These are phyloP conservation scores for Melierax canorus DNA, from an alignment of 2,113 vertebrate genomes.

Conservation along the genomic window DNA sequence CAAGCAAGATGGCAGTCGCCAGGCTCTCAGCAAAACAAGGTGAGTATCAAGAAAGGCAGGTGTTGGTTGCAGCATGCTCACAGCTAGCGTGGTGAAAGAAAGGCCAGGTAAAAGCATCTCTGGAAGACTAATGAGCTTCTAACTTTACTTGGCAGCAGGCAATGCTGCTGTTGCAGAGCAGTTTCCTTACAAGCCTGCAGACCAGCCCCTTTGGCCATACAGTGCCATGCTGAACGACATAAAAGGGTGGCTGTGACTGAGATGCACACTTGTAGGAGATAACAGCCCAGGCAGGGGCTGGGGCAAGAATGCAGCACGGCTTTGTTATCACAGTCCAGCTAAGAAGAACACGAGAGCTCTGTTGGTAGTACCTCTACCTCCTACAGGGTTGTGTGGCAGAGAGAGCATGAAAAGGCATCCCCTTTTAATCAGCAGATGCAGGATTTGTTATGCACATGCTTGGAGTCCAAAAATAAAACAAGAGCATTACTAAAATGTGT, in stretches of 20 bases:
- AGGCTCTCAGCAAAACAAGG: background rate
- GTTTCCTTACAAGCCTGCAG: background rate
- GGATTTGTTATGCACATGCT: background rate
- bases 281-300: background rate
- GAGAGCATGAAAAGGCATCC: background rate
- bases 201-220: background rate
- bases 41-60: background rate
- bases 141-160: background rate
- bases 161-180: fast-evolving
- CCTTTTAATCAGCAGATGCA: background rate
- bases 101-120: background rate
- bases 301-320: background rate
- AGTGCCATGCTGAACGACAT: background rate
- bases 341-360: background rate
- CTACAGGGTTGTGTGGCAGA: fast-evolving
- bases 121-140: background rate
- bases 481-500: background rate
- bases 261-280: background rate
- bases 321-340: background rate
- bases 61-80: background rate
- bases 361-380: background rate
- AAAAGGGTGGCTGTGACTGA: background rate
- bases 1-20: background rate
- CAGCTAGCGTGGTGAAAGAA: background rate
- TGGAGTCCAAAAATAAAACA: background rate